A percentile compares a stretch with the other conserved stretches of the same genome.
These are phyloP conservation scores for Triplophysa rosa DNA, from an alignment of 2,113 vertebrate species.

Conservation along the genomic window DNA sequence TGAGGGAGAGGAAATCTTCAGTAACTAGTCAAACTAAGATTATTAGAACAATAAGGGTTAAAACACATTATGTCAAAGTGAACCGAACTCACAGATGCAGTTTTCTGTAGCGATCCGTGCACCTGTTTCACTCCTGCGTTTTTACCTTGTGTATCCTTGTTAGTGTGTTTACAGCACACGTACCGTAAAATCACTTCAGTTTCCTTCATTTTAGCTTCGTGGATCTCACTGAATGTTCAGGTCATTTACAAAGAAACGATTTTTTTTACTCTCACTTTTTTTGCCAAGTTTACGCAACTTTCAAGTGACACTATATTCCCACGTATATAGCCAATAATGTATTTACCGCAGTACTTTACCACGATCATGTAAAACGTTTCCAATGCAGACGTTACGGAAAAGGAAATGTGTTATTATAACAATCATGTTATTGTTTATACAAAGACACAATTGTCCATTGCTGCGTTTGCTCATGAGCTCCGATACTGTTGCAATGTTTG, in stretches of 20 bases:
- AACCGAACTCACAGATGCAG: constrained; percentile 3
- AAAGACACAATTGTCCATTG: constrained; percentile 51
- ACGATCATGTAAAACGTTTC: constrained; percentile 12
- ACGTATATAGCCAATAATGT: constrained; percentile 52
- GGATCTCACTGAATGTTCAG: constrained; percentile 19
- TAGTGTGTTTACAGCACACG: neutral
- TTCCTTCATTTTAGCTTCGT: neutral
- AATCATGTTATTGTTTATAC: constrained; percentile 42
- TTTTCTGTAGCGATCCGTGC: neutral
- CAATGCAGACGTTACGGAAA: neutral
- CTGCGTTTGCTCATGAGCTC: constrained; percentile 64
- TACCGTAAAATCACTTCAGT: constrained; percentile 25
- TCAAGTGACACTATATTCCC: constrained; percentile 31
- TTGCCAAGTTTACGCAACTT: constrained; percentile 40
- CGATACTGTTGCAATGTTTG: constrained; percentile 68
- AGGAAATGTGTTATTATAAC: constrained; percentile 20
- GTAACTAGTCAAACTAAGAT: constrained; percentile 9
- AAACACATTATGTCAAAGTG: constrained; percentile 20
- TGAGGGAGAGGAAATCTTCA: neutral
- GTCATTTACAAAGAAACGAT: constrained; percentile 3
- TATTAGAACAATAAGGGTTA: neutral
- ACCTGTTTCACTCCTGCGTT: neutral
- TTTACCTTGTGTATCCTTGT: neutral
- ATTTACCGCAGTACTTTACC: constrained; percentile 47
- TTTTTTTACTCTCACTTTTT: constrained; percentile 27